These are phyloP conservation scores for Mus pahari DNA, from an alignment of 2,113 vertebrate species.

Conservation along the genomic window DNA sequence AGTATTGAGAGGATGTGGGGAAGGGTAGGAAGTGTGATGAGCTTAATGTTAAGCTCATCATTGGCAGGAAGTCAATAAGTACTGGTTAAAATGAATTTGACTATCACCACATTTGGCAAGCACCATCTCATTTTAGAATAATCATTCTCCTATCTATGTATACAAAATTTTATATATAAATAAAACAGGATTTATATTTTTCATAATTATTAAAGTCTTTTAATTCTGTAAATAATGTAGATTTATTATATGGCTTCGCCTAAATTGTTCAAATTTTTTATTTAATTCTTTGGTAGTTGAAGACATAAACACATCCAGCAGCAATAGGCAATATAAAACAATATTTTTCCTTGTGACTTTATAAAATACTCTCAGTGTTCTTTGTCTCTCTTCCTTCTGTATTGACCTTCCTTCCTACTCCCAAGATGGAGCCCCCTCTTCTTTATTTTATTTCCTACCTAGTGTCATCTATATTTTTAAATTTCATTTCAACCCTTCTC, in stretches of 20 bases:
- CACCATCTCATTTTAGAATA: not conserved
- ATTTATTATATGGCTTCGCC: not conserved
- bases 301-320: not conserved
- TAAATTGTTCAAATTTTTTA: not conserved
- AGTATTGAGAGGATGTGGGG: not conserved
- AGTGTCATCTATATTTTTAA: not conserved
- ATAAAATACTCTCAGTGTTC: not conserved
- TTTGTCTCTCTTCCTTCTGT: not conserved
- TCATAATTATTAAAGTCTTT: not conserved
- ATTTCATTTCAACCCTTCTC: too few relatives aligned
- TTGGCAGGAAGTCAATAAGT: conserved; percentile 43
- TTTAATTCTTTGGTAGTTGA: not conserved
- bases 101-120: not conserved
- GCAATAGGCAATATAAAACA: not conserved
- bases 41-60: not conserved
- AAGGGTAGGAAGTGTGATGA: not conserved
- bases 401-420: not conserved
- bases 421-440: not conserved
- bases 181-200: not conserved
- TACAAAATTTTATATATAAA: not conserved
- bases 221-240: not conserved
- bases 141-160: too few relatives aligned
- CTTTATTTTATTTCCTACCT: not conserved
- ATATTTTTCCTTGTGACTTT: not conserved
- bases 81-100: not conserved